Base-by-base conservation (phyloP, 2,888 invertebrate species). In the Protodeltote pygarga region DNA sequence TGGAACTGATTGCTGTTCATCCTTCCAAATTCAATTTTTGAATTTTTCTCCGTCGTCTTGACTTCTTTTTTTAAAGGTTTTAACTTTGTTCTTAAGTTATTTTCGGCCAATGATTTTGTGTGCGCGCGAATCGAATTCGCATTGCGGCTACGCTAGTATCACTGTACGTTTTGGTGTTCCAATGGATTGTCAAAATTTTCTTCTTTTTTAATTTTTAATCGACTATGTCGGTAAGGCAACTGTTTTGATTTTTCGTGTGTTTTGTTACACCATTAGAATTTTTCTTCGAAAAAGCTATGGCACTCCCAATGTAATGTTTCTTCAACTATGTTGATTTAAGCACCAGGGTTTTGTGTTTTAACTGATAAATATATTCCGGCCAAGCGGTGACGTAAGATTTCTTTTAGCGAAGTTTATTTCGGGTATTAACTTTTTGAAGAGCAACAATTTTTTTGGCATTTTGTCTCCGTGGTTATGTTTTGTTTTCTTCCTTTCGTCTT, bases 171-270 rank as follows among this genome's bases (percentile, higher is more conserved):
- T 75, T 70, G 72, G 70, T 74, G 71, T 75, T 71, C 47, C 55
- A 66, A 58, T 50, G 9, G 21, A 52, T 72, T 62, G 62, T 71
- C 61, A 63, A 61, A 44, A 67, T 68, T 70, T 72, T 71, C 55
- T 70, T 63, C 64, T 63, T 66, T 59, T 62, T 45, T 58, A 28
- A 48, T 60, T 59, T 71, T 57, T 62, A 54, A 55, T 73, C 89
- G 90, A 90, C 89, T 91, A 67, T 76, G 90, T 91, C 89, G 88
- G 69, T 89, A 91, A 90, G 91, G 90, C 91, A 87, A 84, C 77
- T 77, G 65, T 75, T 74, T 72, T 66, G 38, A 32, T 37, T 61
- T 51, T 65, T 61, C 44, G 14, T 51, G 38, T 67, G 17, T 64
- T 59, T 48, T 5, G 16, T 52, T 71, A 70, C 50, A 83, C 89